Evolutionary conservation across 2,797 vertebrate species (phyloP).

Genomic region (Rhadinocentrus ornatus): DNA sequence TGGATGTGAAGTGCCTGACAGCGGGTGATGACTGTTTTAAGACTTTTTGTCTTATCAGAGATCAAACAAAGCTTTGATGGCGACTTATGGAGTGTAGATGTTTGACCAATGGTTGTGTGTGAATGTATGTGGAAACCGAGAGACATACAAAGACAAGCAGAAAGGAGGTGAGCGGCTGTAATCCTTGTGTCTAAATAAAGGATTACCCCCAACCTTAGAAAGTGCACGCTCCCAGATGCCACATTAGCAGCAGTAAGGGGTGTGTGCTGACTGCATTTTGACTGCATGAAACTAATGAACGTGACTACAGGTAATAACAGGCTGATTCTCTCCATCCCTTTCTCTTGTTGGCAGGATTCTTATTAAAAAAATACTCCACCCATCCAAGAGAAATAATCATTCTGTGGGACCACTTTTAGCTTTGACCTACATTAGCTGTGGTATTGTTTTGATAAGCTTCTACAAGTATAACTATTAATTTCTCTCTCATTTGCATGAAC

Average conservation of each 20-base stretch:
- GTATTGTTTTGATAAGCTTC: no score
- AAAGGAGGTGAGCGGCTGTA: constrained; percentile 25
- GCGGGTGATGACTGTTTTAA: constrained; percentile 28
- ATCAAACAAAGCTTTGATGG: constrained; percentile 29
- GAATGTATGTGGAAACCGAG: neutral
- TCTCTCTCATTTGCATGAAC: neutral
- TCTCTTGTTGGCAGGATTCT: neutral
- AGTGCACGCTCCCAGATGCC: constrained; percentile 33
- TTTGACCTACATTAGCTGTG: no score
- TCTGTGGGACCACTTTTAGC: no score
- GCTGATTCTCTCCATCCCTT: neutral
- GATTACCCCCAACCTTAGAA: constrained; percentile 62
- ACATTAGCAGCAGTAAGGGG: constrained; percentile 40
- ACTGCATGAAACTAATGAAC: constrained; percentile 16
- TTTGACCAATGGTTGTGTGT: constrained; percentile 9
- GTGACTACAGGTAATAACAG: neutral
- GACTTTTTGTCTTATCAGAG: constrained; percentile 44
- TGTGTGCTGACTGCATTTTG: constrained; percentile 1
- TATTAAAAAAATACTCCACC: neutral
- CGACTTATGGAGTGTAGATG: constrained; percentile 30
- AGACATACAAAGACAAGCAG: constrained; percentile 23
- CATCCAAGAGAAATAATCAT: no score
- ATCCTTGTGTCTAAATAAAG: constrained; percentile 69
- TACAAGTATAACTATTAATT: no score
- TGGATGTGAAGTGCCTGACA: neutral